Evolutionary conservation across 1,140 invertebrate genomes (phyloP).

Genomic region (Drosophila simulans): DNA sequence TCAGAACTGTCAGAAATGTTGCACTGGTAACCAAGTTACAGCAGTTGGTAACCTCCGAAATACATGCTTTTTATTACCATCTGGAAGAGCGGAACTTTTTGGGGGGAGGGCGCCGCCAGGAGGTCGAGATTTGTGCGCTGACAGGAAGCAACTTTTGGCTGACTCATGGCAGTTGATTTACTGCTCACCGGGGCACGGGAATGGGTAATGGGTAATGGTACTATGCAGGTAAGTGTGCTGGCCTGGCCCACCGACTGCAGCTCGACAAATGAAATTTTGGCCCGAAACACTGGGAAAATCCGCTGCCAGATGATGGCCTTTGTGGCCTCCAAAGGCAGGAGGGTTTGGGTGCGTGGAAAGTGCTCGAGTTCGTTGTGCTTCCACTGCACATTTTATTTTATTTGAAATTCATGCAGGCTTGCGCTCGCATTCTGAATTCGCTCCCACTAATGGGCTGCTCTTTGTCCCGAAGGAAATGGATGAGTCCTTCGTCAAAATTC

Average conservation of each 20-base stretch:
- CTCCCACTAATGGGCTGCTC: constrained; percentile 33
- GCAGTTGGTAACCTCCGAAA: background rate
- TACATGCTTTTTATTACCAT: constrained; percentile 42
- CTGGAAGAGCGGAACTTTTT: constrained; percentile 24
- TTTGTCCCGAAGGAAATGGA: constrained; percentile 34
- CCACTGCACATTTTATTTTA: constrained; percentile 43
- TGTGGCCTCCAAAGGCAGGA: constrained; percentile 7
- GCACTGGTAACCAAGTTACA: constrained; percentile 1
- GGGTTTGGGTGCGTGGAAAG: background rate
- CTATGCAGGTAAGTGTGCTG: constrained; percentile 18
- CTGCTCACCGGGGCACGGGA: constrained; percentile 11
- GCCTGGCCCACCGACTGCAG: constrained; percentile 17
- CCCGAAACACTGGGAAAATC: constrained; percentile 34
- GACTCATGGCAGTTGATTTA: constrained; percentile 63
- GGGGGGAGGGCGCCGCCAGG: background rate
- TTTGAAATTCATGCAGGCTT: constrained; percentile 55
- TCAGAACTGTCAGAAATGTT: constrained; percentile 31
- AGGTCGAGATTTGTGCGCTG: constrained; percentile 39
- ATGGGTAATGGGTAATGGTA: background rate
- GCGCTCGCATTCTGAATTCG: constrained; percentile 13
- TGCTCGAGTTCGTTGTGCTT: constrained; percentile 9
- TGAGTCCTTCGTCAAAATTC: constrained; percentile 47
- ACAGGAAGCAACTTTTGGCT: constrained; percentile 28
- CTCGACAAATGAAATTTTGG: constrained; percentile 60
- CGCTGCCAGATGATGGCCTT: constrained; percentile 42